Base-by-base conservation (phyloP, 2,888 invertebrate species). In the Zhuqinia jingwanae region DNA sequence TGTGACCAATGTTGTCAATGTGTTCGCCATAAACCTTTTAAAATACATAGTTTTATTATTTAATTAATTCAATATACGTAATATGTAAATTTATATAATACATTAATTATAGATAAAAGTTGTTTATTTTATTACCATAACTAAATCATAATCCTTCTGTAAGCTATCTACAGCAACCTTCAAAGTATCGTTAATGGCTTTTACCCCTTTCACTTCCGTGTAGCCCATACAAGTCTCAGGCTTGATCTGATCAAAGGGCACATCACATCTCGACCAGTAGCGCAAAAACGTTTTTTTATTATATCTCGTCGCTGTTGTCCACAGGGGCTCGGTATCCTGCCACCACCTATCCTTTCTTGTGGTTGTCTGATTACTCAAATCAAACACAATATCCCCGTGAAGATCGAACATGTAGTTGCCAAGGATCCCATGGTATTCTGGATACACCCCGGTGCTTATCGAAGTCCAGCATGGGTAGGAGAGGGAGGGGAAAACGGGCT, bases 361-460 rank as follows among this genome's bases (percentile, higher is more conserved):
- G 15, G 89, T 86, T 1, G 89, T 81, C 6, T 83, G 83, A 70
- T 90, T 88, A 73, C 87, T 81, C 53, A 91, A 79, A 81, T 89
- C 88, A 60, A 90, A 90, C 20, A 88, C 77, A 11, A 91, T 91
- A 50, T 91, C 90, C 13, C 88, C 82, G 0, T 88, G 85, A 6
- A 91, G 76, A 89, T 92, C 92, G 82, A 91, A 92, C 91, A 92
- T 92, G 90, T 91, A 92, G 84, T 92, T 92, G n/a, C 92, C 92
- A 36, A 92, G 90, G 45, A 92, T 92, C 6, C 92, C 92, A 89
- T 92, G 92, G 27, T 83, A 91, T 89, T 92, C 92, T 3, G 92
- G 91, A 88, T 92, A 89, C 17, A 90, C 86, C 17, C 91, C 91
- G n/a, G 91, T 91, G 80, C 89, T 90, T 22, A 91, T 90, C 11